These are phyloP conservation scores for Labrus mixtus DNA, from an alignment of 2,113 vertebrate species.

Conservation along the genomic window DNA sequence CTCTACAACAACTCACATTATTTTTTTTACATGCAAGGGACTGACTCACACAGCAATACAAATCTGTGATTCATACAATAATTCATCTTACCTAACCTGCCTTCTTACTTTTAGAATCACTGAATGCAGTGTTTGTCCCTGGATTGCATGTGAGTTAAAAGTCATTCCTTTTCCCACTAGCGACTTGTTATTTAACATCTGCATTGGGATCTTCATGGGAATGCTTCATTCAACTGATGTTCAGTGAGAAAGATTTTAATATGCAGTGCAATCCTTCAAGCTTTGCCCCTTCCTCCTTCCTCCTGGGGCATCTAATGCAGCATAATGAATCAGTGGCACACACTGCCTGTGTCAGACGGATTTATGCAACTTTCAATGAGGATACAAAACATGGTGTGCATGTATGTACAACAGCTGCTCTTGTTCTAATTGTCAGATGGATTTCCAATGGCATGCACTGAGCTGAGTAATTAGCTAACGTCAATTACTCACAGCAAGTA, in stretches of 20 bases:
- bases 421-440: constrained; percentile 53
- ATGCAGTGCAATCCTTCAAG: constrained; percentile 70
- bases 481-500: constrained; percentile 20
- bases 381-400: constrained; percentile 34
- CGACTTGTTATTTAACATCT: constrained; percentile 50
- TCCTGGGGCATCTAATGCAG: constrained; percentile 66
- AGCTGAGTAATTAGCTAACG: constrained; percentile 36
- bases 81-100: constrained; percentile 20
- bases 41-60: background rate
- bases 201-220: constrained; percentile 52
- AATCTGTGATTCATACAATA: background rate
- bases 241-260: constrained; percentile 67
- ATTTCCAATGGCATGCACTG: constrained; percentile 26
- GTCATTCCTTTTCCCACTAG: constrained; percentile 11
- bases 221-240: constrained; percentile 69
- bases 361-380: constrained; percentile 46
- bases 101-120: constrained; percentile 1
- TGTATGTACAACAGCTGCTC: constrained; percentile 18
- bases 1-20: background rate
- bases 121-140: background rate
- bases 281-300: constrained; percentile 66
- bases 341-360: constrained; percentile 52
- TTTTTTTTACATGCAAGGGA: background rate
- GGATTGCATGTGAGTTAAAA: constrained; percentile 22
- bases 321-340: constrained; percentile 72